Evolutionary conservation across 2,113 vertebrate species (phyloP), one percentile per base, ranked within the genome.

Genomic region (Petroica traversi): DNA sequence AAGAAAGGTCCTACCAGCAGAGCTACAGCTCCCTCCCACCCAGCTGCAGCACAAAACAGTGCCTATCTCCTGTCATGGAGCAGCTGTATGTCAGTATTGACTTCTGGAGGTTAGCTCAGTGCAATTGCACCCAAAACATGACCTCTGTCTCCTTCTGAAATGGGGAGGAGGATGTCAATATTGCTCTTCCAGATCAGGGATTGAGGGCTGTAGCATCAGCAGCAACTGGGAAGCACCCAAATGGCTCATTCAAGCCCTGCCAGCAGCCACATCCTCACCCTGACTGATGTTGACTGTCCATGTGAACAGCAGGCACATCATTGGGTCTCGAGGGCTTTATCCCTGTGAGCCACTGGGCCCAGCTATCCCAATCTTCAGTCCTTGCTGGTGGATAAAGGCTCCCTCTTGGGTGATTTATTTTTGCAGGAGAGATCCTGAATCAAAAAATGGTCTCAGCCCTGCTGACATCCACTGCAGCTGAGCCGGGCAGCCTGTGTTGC

Each of bases 11-110:
- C 48, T 63, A 34, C 16, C 7, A 59, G 52, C 5, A 59, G 40
- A 85, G 33, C 17, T 71, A 11, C 34, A 66, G 57, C 46, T 92
- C 13, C 66, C 18, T 78, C 40, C 19, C 46, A 54, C 11, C 11
- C 0, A 0, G 15, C 0, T 74, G 69, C 74, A 71, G 24, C 41
- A 45, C 0, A 0, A 40, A 69, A 62, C 31, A 34, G 19, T 54
- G 46, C 26, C 61, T 12, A 8, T 67, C 73, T 85, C 55, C 55
- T 67, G 34, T 19, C 14, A 14, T 4, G 18, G 63, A 26, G 29
- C 16, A 76, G 34, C 31, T 86, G 19, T 26, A 23, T 64, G 62
- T 34, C 72, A 36, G 6, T 40, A 17, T 38, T 83, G 55, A 34
- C 34, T 86, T 92, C 61, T 80, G 38, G 33, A 17, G 12, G 3